Percentiles rank a stretch among this genome's conserved stretches.
These are phyloP conservation scores for Eilema depressum DNA, from an alignment of 2,888 invertebrate species.

Conservation along the genomic window DNA sequence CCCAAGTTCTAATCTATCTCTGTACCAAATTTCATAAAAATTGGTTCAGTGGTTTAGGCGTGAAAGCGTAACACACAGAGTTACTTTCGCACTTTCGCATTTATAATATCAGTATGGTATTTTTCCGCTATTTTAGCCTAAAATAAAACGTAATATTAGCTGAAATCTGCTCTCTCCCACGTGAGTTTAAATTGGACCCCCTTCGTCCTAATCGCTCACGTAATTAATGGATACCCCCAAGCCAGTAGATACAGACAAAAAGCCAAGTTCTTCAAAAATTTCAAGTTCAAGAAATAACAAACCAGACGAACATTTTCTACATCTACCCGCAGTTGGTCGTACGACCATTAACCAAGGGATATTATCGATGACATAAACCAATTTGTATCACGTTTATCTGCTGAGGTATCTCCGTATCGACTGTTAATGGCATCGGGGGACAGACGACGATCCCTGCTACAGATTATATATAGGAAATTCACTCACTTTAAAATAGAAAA, in stretches of 20 bases:
- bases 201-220: too few relatives aligned
- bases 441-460: constrained; percentile 42
- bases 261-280: not conserved
- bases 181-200: too few relatives aligned
- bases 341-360: constrained; percentile 50
- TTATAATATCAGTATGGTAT: too few relatives aligned
- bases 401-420: constrained; percentile 53
- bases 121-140: too few relatives aligned
- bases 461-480: constrained; percentile 55
- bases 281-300: constrained; percentile 7
- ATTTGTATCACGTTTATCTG: constrained; percentile 60
- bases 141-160: too few relatives aligned
- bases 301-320: constrained; percentile 25
- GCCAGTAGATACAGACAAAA: too few relatives aligned
- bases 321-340: constrained; percentile 36
- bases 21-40: too few relatives aligned
- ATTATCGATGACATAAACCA: constrained; percentile 62
- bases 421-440: constrained; percentile 58
- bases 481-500: constrained; percentile 43
- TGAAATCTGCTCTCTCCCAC: too few relatives aligned
- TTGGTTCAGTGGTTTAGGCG: too few relatives aligned
- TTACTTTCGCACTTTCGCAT: too few relatives aligned
- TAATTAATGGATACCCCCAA: not conserved
- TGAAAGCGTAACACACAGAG: too few relatives aligned
- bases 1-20: too few relatives aligned